phyloP scores from a whole-genome alignment of 2,113 vertebrate species.

The Scolopax mira region DNA sequence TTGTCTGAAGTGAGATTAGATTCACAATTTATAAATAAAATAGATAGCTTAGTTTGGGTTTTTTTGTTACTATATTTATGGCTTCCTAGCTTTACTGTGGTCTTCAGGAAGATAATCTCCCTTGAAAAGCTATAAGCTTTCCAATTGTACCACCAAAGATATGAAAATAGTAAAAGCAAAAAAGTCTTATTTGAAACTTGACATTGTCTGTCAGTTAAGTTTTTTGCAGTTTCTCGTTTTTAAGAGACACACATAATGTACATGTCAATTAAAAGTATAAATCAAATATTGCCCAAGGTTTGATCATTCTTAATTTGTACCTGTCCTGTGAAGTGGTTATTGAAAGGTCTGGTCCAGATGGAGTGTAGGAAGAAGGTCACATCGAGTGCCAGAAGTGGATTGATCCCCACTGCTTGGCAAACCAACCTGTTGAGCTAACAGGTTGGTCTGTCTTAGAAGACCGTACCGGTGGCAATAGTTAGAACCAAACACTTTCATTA shows the following conservation, averaged over 20 bases:
- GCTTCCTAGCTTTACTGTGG: not conserved
- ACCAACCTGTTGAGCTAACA: not conserved
- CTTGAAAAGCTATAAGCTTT: not conserved
- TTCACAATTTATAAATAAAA: not conserved
- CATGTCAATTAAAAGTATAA: not conserved
- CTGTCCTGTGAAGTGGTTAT: not conserved
- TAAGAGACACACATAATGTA: not conserved
- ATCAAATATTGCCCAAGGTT: not conserved
- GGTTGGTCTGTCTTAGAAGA: not conserved
- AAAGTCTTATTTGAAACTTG: not conserved
- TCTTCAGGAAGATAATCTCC: not conserved
- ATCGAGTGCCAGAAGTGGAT: not conserved
- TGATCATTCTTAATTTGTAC: not conserved
- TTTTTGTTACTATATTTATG: not conserved
- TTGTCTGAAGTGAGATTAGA: not conserved
- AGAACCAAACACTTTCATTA: not conserved
- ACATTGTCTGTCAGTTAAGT: not conserved
- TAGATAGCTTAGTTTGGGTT: not conserved
- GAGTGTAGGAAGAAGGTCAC: not conserved
- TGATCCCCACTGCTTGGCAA: not conserved
- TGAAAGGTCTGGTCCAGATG: not conserved
- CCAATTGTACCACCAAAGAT: not conserved
- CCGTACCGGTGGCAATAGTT: rapidly evolving
- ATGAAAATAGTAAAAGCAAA: not conserved
- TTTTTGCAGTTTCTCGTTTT: not conserved